Evolutionary conservation across 2,888 invertebrate genomes (phyloP).

Genomic region (Gisinianus flammeolus): DNA sequence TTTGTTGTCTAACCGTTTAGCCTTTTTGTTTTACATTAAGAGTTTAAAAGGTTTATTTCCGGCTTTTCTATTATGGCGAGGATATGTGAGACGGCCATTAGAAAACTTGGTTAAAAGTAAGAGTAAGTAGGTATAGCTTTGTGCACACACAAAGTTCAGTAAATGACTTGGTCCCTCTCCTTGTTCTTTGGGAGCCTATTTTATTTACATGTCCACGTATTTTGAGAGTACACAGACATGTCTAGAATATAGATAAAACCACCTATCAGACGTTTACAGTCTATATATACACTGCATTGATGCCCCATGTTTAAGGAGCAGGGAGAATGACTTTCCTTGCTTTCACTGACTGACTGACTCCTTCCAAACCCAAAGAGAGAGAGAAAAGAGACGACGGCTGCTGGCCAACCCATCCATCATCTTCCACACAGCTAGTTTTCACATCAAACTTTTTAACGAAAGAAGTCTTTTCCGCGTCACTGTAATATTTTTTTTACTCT

Average conservation of each 20-base stretch:
- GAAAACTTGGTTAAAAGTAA: no score
- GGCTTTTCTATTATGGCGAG: background rate
- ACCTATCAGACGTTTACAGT: background rate
- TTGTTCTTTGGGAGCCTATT: no score
- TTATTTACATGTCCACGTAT: no score
- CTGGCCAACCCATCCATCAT: slow-evolving; percentile 37
- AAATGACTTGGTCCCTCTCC: no score
- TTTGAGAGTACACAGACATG: background rate
- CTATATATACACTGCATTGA: no score
- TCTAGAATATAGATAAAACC: background rate
- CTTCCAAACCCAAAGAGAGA: no score
- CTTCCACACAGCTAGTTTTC: slow-evolving; percentile 13
- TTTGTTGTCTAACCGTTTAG: no score
- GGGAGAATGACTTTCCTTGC: slow-evolving; percentile 3
- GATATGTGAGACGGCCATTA: background rate
- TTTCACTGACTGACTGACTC: slow-evolving; percentile 32
- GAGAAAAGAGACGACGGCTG: slow-evolving; percentile 23
- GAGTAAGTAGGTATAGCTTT: no score
- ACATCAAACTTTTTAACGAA: slow-evolving; percentile 31
- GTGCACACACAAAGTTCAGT: no score
- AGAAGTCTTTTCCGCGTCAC: slow-evolving; percentile 14
- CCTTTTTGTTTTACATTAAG: background rate
- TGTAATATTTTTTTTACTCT: background rate
- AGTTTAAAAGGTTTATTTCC: slow-evolving; percentile 6
- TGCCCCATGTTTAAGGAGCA: no score